Percentiles rank a stretch among this genome's conserved stretches.
Evolutionary conservation across 2,888 invertebrate species (phyloP).

Genomic region (Hoplodrina ambigua): DNA sequence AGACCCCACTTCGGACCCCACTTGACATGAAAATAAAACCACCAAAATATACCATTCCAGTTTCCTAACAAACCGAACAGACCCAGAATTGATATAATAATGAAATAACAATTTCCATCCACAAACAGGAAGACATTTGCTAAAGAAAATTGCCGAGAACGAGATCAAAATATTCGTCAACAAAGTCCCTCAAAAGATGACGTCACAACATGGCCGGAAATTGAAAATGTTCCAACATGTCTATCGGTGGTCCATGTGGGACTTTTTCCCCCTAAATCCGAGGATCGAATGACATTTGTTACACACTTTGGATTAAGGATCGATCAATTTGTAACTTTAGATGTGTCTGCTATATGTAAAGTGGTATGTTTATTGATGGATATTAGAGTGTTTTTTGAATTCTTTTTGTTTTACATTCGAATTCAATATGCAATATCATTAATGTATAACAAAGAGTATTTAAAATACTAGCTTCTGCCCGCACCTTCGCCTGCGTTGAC

Average conservation of each 20-base stretch:
- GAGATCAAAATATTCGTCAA: constrained; percentile 55
- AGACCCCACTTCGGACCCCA: not conserved
- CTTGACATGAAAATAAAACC: constrained; percentile 5
- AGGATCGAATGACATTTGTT: constrained; percentile 49
- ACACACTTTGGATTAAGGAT: constrained; percentile 31
- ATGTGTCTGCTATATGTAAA: constrained; percentile 23
- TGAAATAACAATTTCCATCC: constrained; percentile 54
- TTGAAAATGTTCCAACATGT: constrained; percentile 60
- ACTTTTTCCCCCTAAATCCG: constrained; percentile 34
- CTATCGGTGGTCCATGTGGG: constrained; percentile 27
- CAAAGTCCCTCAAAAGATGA: constrained; percentile 32
- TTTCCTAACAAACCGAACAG: constrained; percentile 10
- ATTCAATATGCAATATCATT: not conserved
- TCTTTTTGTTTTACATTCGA: not conserved
- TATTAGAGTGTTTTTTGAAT: not conserved
- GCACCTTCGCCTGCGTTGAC: no score
- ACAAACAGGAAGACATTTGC: constrained; percentile 54
- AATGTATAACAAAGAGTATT: no score
- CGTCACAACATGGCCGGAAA: constrained; percentile 55
- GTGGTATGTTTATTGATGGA: not conserved
- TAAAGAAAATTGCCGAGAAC: constrained; percentile 50
- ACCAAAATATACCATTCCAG: not conserved
- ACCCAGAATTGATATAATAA: constrained; percentile 37
- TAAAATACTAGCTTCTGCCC: no score
- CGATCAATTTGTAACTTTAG: constrained; percentile 54